Evolutionary conservation across 2,113 vertebrate genomes (phyloP), one percentile per base, ranked within the genome.

Genomic region (Pimephales promelas): DNA sequence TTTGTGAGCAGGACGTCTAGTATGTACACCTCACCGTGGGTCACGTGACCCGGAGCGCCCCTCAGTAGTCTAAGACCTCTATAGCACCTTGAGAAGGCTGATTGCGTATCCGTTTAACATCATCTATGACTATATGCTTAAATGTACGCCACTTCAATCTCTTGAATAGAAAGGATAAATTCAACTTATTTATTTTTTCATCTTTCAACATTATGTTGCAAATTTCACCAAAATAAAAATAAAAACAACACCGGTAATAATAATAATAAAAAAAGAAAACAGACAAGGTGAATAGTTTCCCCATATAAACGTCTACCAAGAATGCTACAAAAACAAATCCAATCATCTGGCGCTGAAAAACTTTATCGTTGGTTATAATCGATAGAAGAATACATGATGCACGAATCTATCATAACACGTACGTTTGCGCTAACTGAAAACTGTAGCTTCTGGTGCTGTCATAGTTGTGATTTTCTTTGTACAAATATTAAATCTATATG

Each of bases 71-170:
- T 72, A 78, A 73, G 81, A 83, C 88, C 75, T 89, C 90, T 90
- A 90, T 95, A 96, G 96, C 96, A 96, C 96, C 96, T 93, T 85
- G 76, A 84, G 84, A 66, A 72, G 56, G 82, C 81, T 45, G 49
- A 81, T 70, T 61, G 66, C 28, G 59, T 54, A 54, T 81, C 45
- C 81, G 70, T 62, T 84, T 79, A 84, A 85, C n/a, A n/a, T n/a
- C n/a, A n/a, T n/a, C 49, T 74, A 78, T 64, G 40, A 20, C 77
- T 79, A 79, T 64, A 79, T 59, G 14, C 43, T 79, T 47, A 3
- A 76, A 66, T n/a, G 22, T 83, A 78, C 34, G 64, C 59, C 70
- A 71, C 22, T 68, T 52, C 47, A 64, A 59, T 34, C 62, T 62
- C 47, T 68, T 26, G 64, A 52, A 61, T 72, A 79, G 85, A 90